phyloP scores from a whole-genome alignment of 2,888 invertebrate species.

The Odontothrips loti region DNA sequence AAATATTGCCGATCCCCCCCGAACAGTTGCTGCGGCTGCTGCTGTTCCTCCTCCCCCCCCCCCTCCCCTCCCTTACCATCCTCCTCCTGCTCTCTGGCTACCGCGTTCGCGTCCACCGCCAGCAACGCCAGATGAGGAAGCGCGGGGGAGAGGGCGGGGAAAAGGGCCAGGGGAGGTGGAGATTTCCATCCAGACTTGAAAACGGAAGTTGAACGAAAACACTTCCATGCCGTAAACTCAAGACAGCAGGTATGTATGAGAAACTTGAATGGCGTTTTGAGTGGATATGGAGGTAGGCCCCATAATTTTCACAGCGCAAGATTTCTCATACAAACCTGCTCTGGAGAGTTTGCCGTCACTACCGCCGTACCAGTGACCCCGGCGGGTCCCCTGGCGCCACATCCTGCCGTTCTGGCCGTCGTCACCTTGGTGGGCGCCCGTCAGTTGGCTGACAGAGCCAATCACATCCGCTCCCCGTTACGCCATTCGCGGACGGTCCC shows the following conservation, averaged over 20 bases:
- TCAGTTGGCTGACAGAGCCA: no score
- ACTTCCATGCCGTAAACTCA: no score
- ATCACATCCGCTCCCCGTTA: no score
- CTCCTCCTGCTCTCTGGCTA: neutral
- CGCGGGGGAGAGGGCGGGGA: neutral
- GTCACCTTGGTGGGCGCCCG: neutral
- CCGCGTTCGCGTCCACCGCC: neutral
- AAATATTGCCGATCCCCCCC: slow-evolving; percentile 22
- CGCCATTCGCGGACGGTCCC: no score
- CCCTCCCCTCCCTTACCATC: neutral
- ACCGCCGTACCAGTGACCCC: no score
- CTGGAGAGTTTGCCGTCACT: neutral
- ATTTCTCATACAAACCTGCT: no score
- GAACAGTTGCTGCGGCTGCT: neutral
- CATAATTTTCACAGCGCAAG: no score
- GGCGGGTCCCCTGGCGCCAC: neutral
- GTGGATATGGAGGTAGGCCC: no score
- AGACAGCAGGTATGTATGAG: no score
- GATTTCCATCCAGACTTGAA: no score
- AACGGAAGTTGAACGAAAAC: no score
- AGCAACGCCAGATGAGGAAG: neutral
- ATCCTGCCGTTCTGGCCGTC: neutral
- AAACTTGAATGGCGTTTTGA: no score
- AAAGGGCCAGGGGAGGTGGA: neutral
- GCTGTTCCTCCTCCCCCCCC: neutral